Percentiles rank a stretch among this genome's conserved stretches.
Conservation (phyloP, 2,888 invertebrate genomes). For the Ditula angustiorana region DNA sequence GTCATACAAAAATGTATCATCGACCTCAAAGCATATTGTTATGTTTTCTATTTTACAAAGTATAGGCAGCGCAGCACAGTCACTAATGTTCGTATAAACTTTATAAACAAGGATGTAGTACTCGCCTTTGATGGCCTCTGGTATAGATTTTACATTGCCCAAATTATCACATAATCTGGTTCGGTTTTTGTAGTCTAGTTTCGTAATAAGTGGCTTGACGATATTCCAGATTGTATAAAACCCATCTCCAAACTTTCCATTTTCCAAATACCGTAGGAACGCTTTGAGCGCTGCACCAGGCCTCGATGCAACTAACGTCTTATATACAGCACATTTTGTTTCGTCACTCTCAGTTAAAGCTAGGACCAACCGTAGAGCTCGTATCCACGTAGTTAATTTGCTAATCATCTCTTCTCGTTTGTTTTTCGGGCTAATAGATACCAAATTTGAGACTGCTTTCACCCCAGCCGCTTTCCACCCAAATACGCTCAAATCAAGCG, state of each 20-base stretch:
- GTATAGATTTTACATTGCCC: not conserved
- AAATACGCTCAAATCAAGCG: not conserved
- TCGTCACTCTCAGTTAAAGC: conserved; percentile 11
- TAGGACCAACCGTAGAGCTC: conserved; percentile 6
- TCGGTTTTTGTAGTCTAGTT: not conserved
- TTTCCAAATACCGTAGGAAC: conserved; percentile 15
- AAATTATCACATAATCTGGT: not conserved
- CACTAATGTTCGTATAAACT: not conserved
- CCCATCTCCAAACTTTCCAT: not conserved
- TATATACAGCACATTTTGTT: not conserved
- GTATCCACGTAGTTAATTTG: conserved; percentile 1
- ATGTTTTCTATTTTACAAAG: conserved; percentile 17
- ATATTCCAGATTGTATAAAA: conserved; percentile 2
- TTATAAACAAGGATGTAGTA: conserved; percentile 12
- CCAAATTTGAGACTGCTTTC: conserved; percentile 11
- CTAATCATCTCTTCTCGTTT: not conserved
- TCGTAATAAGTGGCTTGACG: conserved; percentile 14
- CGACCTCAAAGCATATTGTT: conserved; percentile 17
- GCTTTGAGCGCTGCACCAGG: conserved; percentile 21
- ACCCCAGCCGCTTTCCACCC: conserved; percentile 18
- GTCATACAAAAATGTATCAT: conserved; percentile 4
- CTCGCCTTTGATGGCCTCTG: conserved; percentile 8
- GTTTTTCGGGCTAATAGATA: not conserved
- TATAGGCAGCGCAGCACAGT: not conserved
- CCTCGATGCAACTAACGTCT: not conserved